Evolutionary conservation across 1,140 invertebrate genomes (phyloP), one percentile per base, ranked within the genome.

Genomic region (Ips typographus): DNA sequence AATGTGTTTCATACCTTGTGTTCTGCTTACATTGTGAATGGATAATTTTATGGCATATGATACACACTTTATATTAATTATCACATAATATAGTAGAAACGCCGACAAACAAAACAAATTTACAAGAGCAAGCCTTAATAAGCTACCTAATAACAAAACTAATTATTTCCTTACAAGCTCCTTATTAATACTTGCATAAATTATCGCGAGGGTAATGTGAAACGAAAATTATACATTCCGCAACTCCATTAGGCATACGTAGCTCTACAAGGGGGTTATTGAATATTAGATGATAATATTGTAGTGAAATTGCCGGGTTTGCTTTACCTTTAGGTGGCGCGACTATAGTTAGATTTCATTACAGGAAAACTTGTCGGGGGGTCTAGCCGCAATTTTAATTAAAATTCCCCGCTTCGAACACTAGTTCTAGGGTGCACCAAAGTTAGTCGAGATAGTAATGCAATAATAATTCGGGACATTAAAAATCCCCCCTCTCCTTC

Each of bases 221-320:
- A 65, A 71, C 47, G 56, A 59, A 57, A 66, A 71, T 66, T 71
- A 66, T 66, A 65, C 57, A 53, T 66, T 60, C 37, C 62, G 7
- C 62, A 53, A 55, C 37, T 65, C 51, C 69, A 55, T 66, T 65
- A 65, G 42, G 57, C 8, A 55, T 40, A 67, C 65, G 66, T 71
- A 68, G 65, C 61, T 68, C 65, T 57, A 37, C 47, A 53, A 63
- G 61, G 61, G 52, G 22, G 52, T 44, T 64, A 71, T 71, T 68
- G 65, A 65, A 68, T 71, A 68, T 71, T 64, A 68, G 60, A 57
- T 64, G 59, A 64, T 68, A 55, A 71, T 67, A 71, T 71, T 71
- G 70, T 66, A 49, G 51, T 44, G 43, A 65, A 71, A 49, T 61
- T 36, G 59, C 41, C 37, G 36, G n/a, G 2, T 43, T 3, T 4